These are phyloP conservation scores for Phrynocephalus vlangalii DNA, from an alignment of 2,797 vertebrate species.

Conservation along the genomic window DNA sequence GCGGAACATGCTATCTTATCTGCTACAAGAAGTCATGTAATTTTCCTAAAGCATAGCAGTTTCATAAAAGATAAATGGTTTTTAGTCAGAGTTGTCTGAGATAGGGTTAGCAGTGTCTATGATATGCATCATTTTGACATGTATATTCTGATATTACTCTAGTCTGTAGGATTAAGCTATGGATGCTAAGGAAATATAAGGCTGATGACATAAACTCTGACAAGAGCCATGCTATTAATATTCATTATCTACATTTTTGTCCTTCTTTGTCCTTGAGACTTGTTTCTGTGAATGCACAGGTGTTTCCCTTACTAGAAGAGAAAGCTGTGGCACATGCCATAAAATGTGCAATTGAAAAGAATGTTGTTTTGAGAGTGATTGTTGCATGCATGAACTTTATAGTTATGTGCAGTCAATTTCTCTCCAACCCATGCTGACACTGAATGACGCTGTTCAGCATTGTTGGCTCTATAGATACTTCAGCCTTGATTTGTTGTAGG, in stretches of 20 bases:
- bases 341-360: slow-evolving; percentile 42
- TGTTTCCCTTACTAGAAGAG: background rate
- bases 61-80: slow-evolving; percentile 77
- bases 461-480: too few species aligned
- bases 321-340: background rate
- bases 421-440: too few species aligned
- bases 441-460: too few species aligned
- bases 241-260: slow-evolving; percentile 43
- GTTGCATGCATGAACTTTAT: background rate
- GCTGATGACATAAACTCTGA: slow-evolving; percentile 51
- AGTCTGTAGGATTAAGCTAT: slow-evolving; percentile 64
- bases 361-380: slow-evolving; percentile 23
- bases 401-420: too few species aligned
- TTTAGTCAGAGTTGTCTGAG: slow-evolving; percentile 73
- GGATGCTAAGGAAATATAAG: slow-evolving; percentile 60
- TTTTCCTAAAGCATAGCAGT: slow-evolving; percentile 74
- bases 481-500: too few species aligned
- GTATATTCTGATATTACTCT: slow-evolving; percentile 72
- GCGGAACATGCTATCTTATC: slow-evolving; percentile 76
- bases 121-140: slow-evolving; percentile 77
- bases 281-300: slow-evolving; percentile 13
- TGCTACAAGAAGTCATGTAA: slow-evolving; percentile 72
- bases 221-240: slow-evolving; percentile 50
- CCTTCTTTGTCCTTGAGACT: slow-evolving; percentile 30
- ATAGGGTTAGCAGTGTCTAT: slow-evolving; percentile 58